Evolutionary conservation across 2,797 vertebrate genomes (phyloP).

Genomic region (Zonotrichia albicollis): DNA sequence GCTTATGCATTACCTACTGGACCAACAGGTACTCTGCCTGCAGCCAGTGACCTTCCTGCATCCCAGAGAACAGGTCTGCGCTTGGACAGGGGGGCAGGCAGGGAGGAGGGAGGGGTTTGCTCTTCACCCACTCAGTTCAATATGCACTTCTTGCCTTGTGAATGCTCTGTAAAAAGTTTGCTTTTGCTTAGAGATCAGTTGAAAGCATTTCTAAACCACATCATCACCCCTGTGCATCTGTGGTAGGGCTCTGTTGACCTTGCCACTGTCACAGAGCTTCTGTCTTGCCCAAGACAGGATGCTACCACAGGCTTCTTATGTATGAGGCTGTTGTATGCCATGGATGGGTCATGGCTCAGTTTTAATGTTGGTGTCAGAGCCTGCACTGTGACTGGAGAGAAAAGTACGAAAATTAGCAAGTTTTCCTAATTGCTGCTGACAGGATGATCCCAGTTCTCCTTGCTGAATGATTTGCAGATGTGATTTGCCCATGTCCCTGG

Average conservation of each 20-base stretch:
- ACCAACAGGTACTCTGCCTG: conserved; percentile 93
- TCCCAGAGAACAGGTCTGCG: conserved; percentile 90
- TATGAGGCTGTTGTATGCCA: fast-evolving
- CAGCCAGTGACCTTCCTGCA: conserved; percentile 81
- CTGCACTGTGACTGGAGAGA: neutral
- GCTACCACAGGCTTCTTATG: no score
- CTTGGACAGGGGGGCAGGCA: conserved; percentile 48
- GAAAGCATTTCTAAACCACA: conserved; percentile 34
- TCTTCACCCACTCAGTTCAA: neutral
- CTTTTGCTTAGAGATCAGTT: neutral
- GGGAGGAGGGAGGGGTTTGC: conserved; percentile 12
- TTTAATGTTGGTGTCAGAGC: neutral
- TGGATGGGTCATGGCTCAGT: neutral
- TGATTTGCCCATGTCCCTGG: neutral
- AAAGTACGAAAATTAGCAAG: neutral
- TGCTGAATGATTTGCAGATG: neutral
- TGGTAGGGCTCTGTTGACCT: neutral
- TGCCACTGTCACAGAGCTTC: neutral
- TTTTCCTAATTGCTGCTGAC: neutral
- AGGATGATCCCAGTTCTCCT: neutral
- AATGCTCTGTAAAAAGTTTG: neutral
- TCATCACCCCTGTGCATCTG: neutral
- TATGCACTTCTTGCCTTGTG: neutral
- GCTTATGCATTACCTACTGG: conserved; percentile 84
- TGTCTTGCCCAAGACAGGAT: neutral